Evolutionary conservation across 2,888 invertebrate genomes (phyloP), one percentile per base, ranked within the genome.

Genomic region (Ypsolopha sequella): DNA sequence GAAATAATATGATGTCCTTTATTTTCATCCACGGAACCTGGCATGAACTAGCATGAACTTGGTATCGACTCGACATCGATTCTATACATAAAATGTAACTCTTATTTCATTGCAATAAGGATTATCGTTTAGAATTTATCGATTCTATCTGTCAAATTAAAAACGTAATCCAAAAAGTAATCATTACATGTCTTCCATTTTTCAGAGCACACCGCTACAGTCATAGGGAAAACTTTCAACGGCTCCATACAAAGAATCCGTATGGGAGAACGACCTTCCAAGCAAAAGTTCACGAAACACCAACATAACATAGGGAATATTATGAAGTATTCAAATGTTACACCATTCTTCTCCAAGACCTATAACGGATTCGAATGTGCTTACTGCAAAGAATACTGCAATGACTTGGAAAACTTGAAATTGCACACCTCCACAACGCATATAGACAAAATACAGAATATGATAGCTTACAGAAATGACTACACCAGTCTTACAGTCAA

Each of bases 291-390:
- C 76, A 77, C 80, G 67, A 86, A 82, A 58, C 85, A 85, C 54
- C 80, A 80, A 76, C 81, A 82, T 56, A 85, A 85, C 59, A 63
- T 85, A 36, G 79, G 68, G 39, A 77, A 79, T 0, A 59, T 85
- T 36, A 72, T 85, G 36, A 75, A 75, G 56, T 73, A 70, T 52
- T 82, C 85, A 0, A 86, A 85, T 56, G 80, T 68, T 0, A 86
- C 85, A 1, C 85, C 85, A 1, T 85, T 86, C 58, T 81, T 79
- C 55, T 80, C 80, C 54, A 64, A 82, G 33, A 84, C 80, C 41
- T 82, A 81, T 52, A 81, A 82, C 0, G 85, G 85, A 0, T 85
- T 78, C 58, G 71, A 78, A 8, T 85, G 85, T 56, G 85, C 85
- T 3, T 85, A 79, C 56, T 86, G 85, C 62, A 80, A 72, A 56